These are phyloP conservation scores for Myzus persicae DNA, from an alignment of 1,140 invertebrate genomes.

Conservation along the genomic window DNA sequence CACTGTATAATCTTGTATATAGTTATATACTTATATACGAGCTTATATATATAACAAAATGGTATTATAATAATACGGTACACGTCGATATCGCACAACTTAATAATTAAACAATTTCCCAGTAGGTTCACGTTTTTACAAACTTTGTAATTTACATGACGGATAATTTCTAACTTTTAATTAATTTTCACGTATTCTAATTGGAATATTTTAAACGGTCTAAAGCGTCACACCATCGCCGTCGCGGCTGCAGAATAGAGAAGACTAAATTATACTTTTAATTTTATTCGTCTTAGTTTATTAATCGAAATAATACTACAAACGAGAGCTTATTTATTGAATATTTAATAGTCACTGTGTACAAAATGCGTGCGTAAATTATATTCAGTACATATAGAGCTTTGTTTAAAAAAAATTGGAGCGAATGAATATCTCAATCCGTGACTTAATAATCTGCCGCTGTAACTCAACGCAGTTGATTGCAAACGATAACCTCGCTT, in stretches of 20 bases:
- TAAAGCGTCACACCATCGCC: background rate
- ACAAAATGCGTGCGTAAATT: background rate
- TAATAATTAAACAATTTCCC: background rate
- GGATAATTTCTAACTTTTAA: constrained; percentile 18
- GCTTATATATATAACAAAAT: no score
- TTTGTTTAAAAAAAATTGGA: background rate
- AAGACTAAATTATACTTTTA: background rate
- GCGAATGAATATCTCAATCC: background rate
- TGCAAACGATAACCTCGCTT: background rate
- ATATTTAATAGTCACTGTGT: background rate
- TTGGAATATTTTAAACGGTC: background rate
- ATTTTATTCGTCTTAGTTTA: background rate
- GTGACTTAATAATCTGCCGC: background rate
- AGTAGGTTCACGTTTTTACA: background rate
- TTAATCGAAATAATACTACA: background rate
- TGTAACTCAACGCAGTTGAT: background rate
- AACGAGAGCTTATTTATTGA: background rate
- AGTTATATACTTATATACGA: no score
- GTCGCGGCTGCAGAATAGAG: background rate
- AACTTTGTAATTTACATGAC: constrained; percentile 5
- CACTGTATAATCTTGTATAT: no score
- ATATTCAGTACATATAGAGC: background rate
- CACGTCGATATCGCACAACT: background rate
- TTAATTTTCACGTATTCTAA: background rate
- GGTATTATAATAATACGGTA: background rate